Evolutionary conservation across 2,113 vertebrate species (phyloP).

Genomic region (Lepisosteus oculatus): DNA sequence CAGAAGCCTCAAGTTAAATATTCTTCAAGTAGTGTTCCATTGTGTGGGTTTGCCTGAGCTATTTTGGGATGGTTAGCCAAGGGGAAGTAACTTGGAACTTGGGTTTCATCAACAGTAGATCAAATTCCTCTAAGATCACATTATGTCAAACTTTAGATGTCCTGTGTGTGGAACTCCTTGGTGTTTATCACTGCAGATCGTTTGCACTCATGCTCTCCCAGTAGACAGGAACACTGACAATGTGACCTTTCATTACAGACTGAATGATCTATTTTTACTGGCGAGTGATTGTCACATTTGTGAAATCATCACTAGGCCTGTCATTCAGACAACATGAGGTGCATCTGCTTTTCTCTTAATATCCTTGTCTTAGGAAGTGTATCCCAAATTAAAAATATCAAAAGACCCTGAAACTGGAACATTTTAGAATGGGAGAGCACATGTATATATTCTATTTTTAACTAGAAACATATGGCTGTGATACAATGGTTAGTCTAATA

Average conservation of each 20-base stretch:
- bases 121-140: background rate
- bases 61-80: background rate
- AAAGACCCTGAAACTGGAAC: background rate
- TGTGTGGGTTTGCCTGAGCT: background rate
- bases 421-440: too few relatives aligned
- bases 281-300: slow-evolving; percentile 9
- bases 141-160: background rate
- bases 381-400: background rate
- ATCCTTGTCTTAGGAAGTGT: background rate
- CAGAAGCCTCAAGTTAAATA: slow-evolving; percentile 7
- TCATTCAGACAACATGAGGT: background rate
- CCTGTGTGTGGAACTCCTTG: background rate
- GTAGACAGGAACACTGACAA: slow-evolving; percentile 8
- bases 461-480: too few relatives aligned
- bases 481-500: too few relatives aligned
- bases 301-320: slow-evolving; percentile 8
- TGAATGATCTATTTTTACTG: slow-evolving; percentile 12
- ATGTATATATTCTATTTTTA: too few relatives aligned
- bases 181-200: background rate
- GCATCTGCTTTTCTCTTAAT: background rate
- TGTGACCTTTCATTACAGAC: slow-evolving; percentile 13
- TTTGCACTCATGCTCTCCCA: slow-evolving; percentile 2
- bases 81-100: background rate
- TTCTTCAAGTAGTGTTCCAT: background rate
- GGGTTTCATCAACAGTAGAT: slow-evolving; percentile 8